Evolutionary conservation across 2,888 invertebrate genomes (phyloP), one percentile per base, ranked within the genome.

Genomic region (Himalopsyche anomala): DNA sequence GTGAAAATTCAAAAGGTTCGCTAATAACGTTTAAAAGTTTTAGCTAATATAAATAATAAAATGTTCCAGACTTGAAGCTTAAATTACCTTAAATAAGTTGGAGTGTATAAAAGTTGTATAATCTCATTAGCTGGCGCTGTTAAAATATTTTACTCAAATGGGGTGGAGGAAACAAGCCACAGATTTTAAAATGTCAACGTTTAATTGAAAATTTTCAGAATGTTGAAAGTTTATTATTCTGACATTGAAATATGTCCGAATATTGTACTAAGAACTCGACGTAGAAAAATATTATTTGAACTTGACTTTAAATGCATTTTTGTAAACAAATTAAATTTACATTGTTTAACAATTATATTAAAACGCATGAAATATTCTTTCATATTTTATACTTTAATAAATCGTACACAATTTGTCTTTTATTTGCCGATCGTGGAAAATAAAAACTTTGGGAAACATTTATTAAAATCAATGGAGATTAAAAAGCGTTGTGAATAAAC

Each of bases 1-100:
- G 85, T 84, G 84, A 87, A 87, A 86, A 85, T 87, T 86, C 86
- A 85, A 87, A 85, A 85, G 86, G 69, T 81, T 54, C 82, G 85
- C 86, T 88, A 88, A 88, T 88, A 88, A 84, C 84, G 86, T 88
- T 88, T 85, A 81, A 81, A 87, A 86, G 84, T 88, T 88, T 82
- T 56, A 56, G 82, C 87, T 83, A 86, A 84, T 86, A 84, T 88
- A 83, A 85, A 88, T 88, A 88, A 87, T 88, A 88, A 88, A 88
- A 88, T 84, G 56, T 84, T 84, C 85, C 51, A 55, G 83, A 82
- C 83, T 85, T 81, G 74, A 83, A 84, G 81, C 82, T 80, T 80
- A 87, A 88, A 87, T 88, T 85, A 87, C 88, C 86, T 88, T 87
- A 87, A 86, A 87, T 80, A 85, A 87, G 88, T 85, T 85, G 85